Conservation (phyloP, 2,888 invertebrate species). For the Eilema depressum region DNA sequence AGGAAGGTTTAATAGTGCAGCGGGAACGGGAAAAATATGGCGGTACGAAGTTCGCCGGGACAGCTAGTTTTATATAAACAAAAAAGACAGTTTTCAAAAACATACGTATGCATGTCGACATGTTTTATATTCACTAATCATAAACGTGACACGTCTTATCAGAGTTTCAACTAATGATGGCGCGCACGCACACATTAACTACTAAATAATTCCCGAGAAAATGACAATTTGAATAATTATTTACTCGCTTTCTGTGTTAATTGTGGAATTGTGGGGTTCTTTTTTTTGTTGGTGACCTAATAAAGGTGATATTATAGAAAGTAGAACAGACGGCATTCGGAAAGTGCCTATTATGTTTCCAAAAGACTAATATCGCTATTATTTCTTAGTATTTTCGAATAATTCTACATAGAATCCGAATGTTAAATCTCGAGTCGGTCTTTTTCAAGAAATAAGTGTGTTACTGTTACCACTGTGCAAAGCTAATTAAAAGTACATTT, state of each 20-base stretch:
- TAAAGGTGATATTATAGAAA: conserved; percentile 10
- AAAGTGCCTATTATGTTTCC: neutral
- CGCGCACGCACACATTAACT: conserved; percentile 43
- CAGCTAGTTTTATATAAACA: neutral
- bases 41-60: no score
- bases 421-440: neutral
- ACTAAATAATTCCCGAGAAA: conserved; percentile 29
- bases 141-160: conserved; percentile 49
- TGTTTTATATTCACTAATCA: conserved; percentile 32
- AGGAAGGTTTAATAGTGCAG: no score
- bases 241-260: conserved; percentile 31
- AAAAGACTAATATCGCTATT: neutral
- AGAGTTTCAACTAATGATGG: conserved; percentile 44
- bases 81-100: neutral
- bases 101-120: neutral
- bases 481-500: neutral
- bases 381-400: neutral
- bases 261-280: conserved; percentile 14
- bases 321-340: neutral
- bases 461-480: neutral
- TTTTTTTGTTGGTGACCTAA: conserved; percentile 8
- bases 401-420: neutral
- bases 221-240: conserved; percentile 32
- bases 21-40: no score
- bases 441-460: neutral